phyloP scores from a whole-genome alignment of 2,888 invertebrate species.

The Drosophila multiciliata region DNA sequence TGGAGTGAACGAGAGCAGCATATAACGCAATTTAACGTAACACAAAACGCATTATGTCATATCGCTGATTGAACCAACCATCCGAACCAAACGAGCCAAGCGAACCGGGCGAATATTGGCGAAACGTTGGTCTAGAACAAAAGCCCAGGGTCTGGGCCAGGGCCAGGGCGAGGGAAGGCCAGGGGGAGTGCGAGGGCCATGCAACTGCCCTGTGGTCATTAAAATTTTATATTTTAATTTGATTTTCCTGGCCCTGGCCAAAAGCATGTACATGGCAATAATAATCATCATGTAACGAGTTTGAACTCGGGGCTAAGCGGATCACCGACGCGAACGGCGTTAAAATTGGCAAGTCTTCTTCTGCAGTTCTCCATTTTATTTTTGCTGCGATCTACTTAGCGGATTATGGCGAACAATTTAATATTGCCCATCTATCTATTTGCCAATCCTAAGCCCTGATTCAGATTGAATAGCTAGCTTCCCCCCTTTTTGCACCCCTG shows the following conservation, averaged over 20 bases:
- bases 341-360: slow-evolving; percentile 54
- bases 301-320: slow-evolving; percentile 68
- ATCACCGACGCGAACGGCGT: slow-evolving; percentile 47
- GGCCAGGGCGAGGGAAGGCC: slow-evolving; percentile 1
- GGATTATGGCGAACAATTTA: slow-evolving; percentile 67
- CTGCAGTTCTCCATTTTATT: background rate
- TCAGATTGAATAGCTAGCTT: slow-evolving; percentile 37
- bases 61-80: slow-evolving; percentile 77
- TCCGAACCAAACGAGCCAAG: slow-evolving; percentile 39
- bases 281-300: slow-evolving; percentile 70
- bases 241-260: slow-evolving; percentile 69
- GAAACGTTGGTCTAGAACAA: slow-evolving; percentile 70
- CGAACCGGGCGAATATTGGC: slow-evolving; percentile 51
- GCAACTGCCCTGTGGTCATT: slow-evolving; percentile 63
- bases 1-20: slow-evolving; percentile 14
- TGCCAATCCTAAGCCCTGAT: slow-evolving; percentile 70
- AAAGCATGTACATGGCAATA: slow-evolving; percentile 46
- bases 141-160: slow-evolving; percentile 41
- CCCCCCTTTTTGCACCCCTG: background rate
- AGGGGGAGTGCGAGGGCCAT: slow-evolving; percentile 4
- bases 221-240: slow-evolving; percentile 80
- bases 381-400: slow-evolving; percentile 53
- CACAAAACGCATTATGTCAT: slow-evolving; percentile 79
- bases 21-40: slow-evolving; percentile 68
- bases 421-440: slow-evolving; percentile 47